These are phyloP conservation scores for Cosmorhoe ocellata DNA, from an alignment of 2,888 invertebrate genomes.

Conservation along the genomic window DNA sequence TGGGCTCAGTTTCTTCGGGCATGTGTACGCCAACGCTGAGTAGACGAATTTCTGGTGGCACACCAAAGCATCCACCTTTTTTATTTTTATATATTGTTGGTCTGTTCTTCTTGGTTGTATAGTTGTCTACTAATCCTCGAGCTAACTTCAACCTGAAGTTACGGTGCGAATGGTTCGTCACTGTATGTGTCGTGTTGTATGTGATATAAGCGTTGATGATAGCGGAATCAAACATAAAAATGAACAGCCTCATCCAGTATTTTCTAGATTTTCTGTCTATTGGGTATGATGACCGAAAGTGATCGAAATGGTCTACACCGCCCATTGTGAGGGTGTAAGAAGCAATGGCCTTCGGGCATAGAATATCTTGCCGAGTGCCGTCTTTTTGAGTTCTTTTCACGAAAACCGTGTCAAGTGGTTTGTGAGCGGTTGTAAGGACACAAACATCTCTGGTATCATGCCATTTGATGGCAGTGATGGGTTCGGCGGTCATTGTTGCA, in stretches of 20 bases:
- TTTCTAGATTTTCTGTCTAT: slow-evolving; percentile 42
- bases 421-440: slow-evolving; percentile 38
- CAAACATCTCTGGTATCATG: slow-evolving; percentile 24
- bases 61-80: slow-evolving; percentile 38
- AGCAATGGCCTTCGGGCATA: slow-evolving; percentile 44
- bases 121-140: slow-evolving; percentile 19
- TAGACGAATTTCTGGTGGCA: slow-evolving; percentile 42
- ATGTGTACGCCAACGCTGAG: slow-evolving; percentile 40
- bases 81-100: slow-evolving; percentile 15
- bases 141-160: slow-evolving; percentile 23
- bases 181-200: slow-evolving; percentile 29
- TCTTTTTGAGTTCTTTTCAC: slow-evolving; percentile 46
- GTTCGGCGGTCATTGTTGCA: slow-evolving; percentile 38
- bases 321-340: slow-evolving; percentile 44
- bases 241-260: slow-evolving; percentile 44
- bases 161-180: slow-evolving; percentile 15
- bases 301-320: slow-evolving; percentile 47
- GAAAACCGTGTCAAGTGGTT: slow-evolving; percentile 29
- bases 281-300: slow-evolving; percentile 46
- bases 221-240: slow-evolving; percentile 37
- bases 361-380: slow-evolving; percentile 40
- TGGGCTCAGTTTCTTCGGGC: slow-evolving; percentile 39
- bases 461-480: slow-evolving; percentile 35
- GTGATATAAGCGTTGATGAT: slow-evolving; percentile 36
- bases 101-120: background rate